Evolutionary conservation across 2,797 vertebrate species (phyloP).

Genomic region (Argentina silus): DNA sequence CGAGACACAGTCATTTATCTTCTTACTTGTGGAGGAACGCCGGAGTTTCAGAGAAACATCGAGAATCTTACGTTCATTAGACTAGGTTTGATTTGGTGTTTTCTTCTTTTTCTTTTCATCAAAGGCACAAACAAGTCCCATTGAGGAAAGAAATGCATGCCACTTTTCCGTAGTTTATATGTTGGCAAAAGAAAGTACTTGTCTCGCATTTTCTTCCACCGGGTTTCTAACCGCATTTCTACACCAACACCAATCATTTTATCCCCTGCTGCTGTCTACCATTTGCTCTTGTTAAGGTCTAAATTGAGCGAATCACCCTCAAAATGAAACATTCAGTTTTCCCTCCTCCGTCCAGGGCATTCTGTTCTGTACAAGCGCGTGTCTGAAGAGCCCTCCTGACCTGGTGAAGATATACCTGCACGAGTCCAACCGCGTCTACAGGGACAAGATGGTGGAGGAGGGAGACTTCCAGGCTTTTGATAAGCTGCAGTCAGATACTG

Average conservation of each 20-base stretch:
- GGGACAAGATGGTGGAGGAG: constrained; percentile 92
- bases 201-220: not conserved
- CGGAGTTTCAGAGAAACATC: too few relatives aligned
- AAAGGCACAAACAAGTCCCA: too few relatives aligned
- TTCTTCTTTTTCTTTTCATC: too few relatives aligned
- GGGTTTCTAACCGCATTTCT: constrained; percentile 37
- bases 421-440: constrained; percentile 90
- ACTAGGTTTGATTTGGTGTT: too few relatives aligned
- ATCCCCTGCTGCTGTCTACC: constrained; percentile 36
- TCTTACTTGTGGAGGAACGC: too few relatives aligned
- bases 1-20: not conserved
- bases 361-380: constrained; percentile 87
- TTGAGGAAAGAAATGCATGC: too few relatives aligned
- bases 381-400: constrained; percentile 82
- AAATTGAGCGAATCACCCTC: not conserved
- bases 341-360: constrained; percentile 79
- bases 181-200: not conserved
- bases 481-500: constrained; percentile 86
- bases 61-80: too few relatives aligned
- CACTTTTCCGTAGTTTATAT: too few relatives aligned
- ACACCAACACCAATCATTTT: constrained; percentile 52
- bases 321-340: constrained; percentile 32
- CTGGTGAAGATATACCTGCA: constrained; percentile 91
- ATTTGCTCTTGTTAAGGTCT: constrained; percentile 38
- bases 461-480: constrained; percentile 86